Evolutionary conservation across 1,140 invertebrate genomes (phyloP).

Genomic region (Drosophila ironensis): DNA sequence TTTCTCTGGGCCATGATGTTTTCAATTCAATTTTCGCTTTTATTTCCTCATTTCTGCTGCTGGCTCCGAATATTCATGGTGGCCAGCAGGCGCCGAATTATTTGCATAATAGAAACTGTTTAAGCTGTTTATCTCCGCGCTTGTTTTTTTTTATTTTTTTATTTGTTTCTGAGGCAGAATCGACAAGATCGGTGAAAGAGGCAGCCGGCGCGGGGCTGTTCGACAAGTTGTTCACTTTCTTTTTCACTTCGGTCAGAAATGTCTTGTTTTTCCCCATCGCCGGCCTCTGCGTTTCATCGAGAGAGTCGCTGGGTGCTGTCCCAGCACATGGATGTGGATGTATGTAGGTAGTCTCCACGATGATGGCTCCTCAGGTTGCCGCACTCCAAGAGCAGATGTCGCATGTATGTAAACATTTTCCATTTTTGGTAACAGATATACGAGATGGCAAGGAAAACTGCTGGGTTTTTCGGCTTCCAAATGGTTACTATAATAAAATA

Average conservation of each 20-base stretch:
- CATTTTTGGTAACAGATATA: slow-evolving; percentile 8
- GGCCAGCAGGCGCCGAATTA: slow-evolving; percentile 7
- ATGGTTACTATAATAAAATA: too few species aligned
- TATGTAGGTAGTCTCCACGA: too few species aligned
- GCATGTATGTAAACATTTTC: slow-evolving; percentile 12
- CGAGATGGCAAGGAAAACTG: too few species aligned
- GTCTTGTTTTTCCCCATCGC: slow-evolving; percentile 8
- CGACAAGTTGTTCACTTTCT: slow-evolving; percentile 57
- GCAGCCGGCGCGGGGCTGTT: neutral
- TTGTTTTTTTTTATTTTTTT: slow-evolving; percentile 12
- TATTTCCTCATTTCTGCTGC: neutral
- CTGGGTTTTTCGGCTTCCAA: too few species aligned
- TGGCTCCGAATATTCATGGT: slow-evolving; percentile 30
- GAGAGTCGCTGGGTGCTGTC: neutral
- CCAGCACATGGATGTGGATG: too few species aligned
- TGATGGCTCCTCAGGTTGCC: too few species aligned
- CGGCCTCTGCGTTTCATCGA: slow-evolving; percentile 2
- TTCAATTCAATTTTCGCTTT: slow-evolving; percentile 12
- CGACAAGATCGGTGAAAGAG: slow-evolving; percentile 8
- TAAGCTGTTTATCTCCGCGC: slow-evolving; percentile 20
- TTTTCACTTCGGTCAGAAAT: slow-evolving; percentile 51
- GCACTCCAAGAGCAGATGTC: too few species aligned
- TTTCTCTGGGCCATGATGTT: neutral
- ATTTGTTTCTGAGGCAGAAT: slow-evolving; percentile 20
- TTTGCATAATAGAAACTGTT: slow-evolving; percentile 58